Conservation (phyloP, 2,113 vertebrate species). For the Odontesthes bonariensis region DNA sequence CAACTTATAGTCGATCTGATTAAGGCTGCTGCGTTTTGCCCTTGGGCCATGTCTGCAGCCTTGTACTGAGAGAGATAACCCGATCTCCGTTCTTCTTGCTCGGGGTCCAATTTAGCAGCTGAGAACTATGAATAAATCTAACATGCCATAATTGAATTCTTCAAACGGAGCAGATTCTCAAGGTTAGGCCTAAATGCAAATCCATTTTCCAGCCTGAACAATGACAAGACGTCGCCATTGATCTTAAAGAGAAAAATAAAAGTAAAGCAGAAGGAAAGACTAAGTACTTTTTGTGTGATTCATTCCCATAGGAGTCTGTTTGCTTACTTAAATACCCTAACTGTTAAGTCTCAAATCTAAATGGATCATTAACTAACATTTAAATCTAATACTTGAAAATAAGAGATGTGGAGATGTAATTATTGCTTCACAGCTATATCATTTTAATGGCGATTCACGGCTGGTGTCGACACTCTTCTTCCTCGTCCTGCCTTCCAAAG, state of each 20-base stretch:
- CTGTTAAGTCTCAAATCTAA: background rate
- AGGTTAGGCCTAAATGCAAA: constrained; percentile 71
- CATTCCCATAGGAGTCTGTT: constrained; percentile 10
- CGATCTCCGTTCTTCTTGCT: constrained; percentile 61
- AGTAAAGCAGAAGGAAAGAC: constrained; percentile 5
- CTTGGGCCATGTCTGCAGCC: constrained; percentile 68
- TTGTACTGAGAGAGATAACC: constrained; percentile 55
- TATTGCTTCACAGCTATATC: constrained; percentile 19
- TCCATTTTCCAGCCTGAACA: constrained; percentile 60
- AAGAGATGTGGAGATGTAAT: constrained; percentile 36
- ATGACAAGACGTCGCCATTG: constrained; percentile 50
- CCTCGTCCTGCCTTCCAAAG: constrained; percentile 19
- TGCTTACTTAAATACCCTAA: constrained; percentile 17
- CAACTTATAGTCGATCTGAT: constrained; percentile 72
- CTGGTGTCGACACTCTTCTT: constrained; percentile 42
- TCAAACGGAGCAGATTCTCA: constrained; percentile 71
- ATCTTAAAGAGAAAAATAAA: constrained; percentile 36
- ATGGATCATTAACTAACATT: background rate
- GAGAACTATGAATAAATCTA: constrained; percentile 75
- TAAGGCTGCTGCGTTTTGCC: constrained; percentile 65
- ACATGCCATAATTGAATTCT: constrained; percentile 76
- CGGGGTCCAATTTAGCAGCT: constrained; percentile 70
- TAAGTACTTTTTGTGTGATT: constrained; percentile 24
- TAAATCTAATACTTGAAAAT: too few species aligned
- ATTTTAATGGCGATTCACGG: constrained; percentile 12